Evolutionary conservation across 2,797 vertebrate species (phyloP), one percentile per base, ranked within the genome.

Genomic region (Urosaurus nigricauda): DNA sequence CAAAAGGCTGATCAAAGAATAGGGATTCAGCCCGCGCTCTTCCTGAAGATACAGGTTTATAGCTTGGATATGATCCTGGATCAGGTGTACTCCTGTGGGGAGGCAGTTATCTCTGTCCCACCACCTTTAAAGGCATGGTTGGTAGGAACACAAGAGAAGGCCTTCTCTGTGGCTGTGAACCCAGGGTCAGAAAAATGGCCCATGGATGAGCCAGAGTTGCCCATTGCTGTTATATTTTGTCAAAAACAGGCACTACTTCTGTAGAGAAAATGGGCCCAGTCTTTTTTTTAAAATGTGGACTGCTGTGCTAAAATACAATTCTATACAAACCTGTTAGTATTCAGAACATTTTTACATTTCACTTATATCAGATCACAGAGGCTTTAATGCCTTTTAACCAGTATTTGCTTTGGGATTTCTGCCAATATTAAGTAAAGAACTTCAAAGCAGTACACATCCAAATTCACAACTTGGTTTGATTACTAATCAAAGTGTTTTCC

Each of bases 401-500:
- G 8, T 71, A 37, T 47, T 6, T 56, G 6, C 0, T 87, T 93
- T 91, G 51, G 88, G 86, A 60, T 73, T 68, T 86, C 90, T 2
- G 88, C 5, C 47, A 60, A 32, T 56, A 1, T 89, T 5, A 0
- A 24, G 79, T 87, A 75, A 91, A 88, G 51, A 89, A 84, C 58
- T 75, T 91, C 29, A 5, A 80, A 91, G 68, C 68, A 93, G 43
- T 0, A 2, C 47, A 78, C 21, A 6, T 79, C 90, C 77, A 90
- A 85, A 90, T 85, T n/a, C 79, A 35, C 77, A 53, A 82, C 32
- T 85, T 58, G 70, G 19, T 74, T 74, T 84, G 70, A 84, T 84
- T 56, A 37, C 83, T 84, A 68, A 84, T 56, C 70, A 74, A 84
- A 56, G 83, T 26, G n/a, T 37, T 74, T 40, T 70, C 83, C 29